phyloP scores from a whole-genome alignment of 2,888 invertebrate species.

The Drosophila buzzatii region DNA sequence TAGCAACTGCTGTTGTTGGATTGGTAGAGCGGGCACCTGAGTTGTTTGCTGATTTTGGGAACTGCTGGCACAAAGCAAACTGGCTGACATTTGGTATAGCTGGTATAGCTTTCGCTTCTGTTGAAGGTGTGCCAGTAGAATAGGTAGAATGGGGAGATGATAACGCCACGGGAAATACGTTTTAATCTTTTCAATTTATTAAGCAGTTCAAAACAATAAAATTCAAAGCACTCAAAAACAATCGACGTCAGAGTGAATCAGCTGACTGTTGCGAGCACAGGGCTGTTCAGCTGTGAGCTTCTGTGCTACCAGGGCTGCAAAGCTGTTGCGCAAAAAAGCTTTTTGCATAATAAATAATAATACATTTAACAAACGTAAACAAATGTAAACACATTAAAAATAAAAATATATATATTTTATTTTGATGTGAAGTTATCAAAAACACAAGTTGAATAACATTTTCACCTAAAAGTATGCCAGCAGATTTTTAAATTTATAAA shows the following conservation, averaged over 20 bases:
- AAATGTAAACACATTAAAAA: not conserved
- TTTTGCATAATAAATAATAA: too few relatives aligned
- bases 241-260: conserved; percentile 9
- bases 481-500: not conserved
- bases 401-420: not conserved
- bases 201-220: conserved; percentile 6
- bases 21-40: conserved; percentile 4
- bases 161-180: conserved; percentile 10
- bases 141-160: not conserved
- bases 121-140: conserved; percentile 1
- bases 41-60: not conserved
- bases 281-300: conserved; percentile 5
- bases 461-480: conserved; percentile 8
- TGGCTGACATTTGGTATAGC: conserved; percentile 22
- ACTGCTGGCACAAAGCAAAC: conserved; percentile 7
- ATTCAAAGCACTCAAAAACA: not conserved
- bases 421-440: not conserved
- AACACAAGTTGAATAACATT: not conserved
- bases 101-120: not conserved
- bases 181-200: not conserved
- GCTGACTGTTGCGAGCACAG: conserved; percentile 34
- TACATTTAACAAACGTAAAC: not conserved
- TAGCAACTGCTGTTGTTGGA: conserved; percentile 33
- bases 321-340: not conserved
- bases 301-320: conserved; percentile 32